Conservation (phyloP, 2,113 vertebrate genomes). For the Nyctereutes procyonoides region DNA sequence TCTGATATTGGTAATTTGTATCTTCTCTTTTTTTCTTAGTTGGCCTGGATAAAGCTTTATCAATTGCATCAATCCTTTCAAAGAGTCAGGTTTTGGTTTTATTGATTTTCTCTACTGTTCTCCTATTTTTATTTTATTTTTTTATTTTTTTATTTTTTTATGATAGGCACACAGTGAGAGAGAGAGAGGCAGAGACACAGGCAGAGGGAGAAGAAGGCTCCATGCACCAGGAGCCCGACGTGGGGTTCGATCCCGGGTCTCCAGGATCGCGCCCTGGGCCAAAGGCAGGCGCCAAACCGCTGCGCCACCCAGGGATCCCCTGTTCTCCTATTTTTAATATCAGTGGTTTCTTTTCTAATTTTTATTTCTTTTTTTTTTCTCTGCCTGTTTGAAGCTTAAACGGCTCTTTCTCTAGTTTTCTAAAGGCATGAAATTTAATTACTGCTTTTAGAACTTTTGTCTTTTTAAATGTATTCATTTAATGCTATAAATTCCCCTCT, state of each 20-base stretch:
- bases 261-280: too few relatives aligned
- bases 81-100: not conserved
- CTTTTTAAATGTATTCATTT: not conserved
- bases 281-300: too few relatives aligned
- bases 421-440: not conserved
- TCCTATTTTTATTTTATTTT: constrained; percentile 5
- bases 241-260: too few relatives aligned
- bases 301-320: too few relatives aligned
- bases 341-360: not conserved
- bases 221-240: too few relatives aligned
- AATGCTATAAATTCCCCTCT: not conserved
- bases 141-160: constrained; percentile 10
- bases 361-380: not conserved
- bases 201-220: too few relatives aligned
- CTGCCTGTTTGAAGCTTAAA: not conserved
- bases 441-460: not conserved
- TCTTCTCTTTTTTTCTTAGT: not conserved
- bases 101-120: not conserved
- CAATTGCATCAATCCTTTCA: not conserved
- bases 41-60: not conserved
- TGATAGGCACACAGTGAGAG: too few relatives aligned
- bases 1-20: not conserved
- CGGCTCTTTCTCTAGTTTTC: not conserved
- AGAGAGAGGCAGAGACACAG: too few relatives aligned
- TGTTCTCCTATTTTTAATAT: not conserved